Evolutionary conservation across 2,888 invertebrate genomes (phyloP).

Genomic region (Ochropleura plecta): DNA sequence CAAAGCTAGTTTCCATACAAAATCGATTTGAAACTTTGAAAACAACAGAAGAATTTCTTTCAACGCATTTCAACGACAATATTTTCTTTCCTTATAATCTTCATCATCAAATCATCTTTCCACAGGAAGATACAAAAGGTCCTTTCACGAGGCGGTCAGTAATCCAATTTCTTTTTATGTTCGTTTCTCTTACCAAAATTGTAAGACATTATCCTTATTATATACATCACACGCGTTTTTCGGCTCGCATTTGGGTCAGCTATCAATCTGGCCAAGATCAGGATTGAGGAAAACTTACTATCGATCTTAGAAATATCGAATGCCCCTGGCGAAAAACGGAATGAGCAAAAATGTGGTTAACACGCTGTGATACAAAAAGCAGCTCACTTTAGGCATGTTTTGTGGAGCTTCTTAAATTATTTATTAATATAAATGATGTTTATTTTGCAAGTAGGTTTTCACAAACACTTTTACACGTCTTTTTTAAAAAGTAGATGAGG

Average conservation of each 20-base stretch:
- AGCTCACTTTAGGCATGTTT: neutral
- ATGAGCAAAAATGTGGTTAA: no score
- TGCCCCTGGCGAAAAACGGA: neutral
- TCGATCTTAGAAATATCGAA: neutral
- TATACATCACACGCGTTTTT: constrained; percentile 7
- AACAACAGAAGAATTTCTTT: neutral
- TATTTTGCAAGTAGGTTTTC: no score
- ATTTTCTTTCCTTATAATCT: neutral
- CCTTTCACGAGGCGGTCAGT: neutral
- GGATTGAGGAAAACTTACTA: neutral
- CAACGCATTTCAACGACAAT: neutral
- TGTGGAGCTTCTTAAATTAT: neutral
- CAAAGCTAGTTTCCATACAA: no score
- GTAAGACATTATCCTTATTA: neutral
- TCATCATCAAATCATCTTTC: neutral
- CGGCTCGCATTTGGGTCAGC: constrained; percentile 2
- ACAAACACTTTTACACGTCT: no score
- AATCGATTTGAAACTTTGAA: no score
- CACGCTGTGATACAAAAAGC: no score
- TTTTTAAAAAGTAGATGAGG: no score
- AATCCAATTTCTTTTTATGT: constrained; percentile 35
- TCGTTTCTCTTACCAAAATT: constrained; percentile 8
- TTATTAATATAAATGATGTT: no score
- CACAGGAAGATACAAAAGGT: neutral
- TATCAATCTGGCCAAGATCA: constrained; percentile 9